Conservation (phyloP, 2,888 invertebrate species). For the Macrophya annulata region DNA sequence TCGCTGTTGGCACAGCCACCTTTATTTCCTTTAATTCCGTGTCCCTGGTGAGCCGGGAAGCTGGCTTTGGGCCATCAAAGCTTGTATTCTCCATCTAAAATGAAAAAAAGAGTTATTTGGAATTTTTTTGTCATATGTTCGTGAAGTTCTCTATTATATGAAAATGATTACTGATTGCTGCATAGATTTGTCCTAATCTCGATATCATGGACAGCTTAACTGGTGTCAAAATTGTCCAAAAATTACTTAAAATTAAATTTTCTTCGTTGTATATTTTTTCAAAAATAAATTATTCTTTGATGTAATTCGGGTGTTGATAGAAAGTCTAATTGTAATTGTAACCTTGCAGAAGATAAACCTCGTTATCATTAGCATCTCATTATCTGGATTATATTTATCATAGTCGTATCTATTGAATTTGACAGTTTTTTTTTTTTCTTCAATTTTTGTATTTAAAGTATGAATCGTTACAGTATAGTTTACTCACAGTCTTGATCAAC, state of each 20-base stretch:
- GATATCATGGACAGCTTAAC: too few relatives aligned
- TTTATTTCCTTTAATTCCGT: constrained; percentile 75
- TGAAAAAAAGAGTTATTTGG: not conserved
- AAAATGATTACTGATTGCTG: not conserved
- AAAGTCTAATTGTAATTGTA: not conserved
- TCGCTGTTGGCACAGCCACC: constrained; percentile 62
- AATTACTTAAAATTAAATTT: too few relatives aligned
- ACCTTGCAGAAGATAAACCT: not conserved
- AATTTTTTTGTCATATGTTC: not conserved
- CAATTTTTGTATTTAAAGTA: not conserved
- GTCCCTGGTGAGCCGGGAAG: constrained; percentile 73
- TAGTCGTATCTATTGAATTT: not conserved
- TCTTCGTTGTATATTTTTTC: too few relatives aligned
- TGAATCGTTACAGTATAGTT: not conserved
- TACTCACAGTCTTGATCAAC: not conserved
- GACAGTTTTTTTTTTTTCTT: not conserved
- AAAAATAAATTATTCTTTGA: too few relatives aligned
- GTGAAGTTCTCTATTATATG: not conserved
- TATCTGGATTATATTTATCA: not conserved
- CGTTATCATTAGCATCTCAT: not conserved
- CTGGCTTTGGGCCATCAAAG: constrained; percentile 69
- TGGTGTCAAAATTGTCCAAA: too few relatives aligned
- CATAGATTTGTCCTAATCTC: not conserved
- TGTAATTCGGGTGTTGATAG: too few relatives aligned
- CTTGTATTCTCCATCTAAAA: constrained; percentile 81